A percentile compares a stretch with the other conserved stretches of the same genome.
Conservation (phyloP, 2,888 invertebrate species). For the Peribatodes rhomboidaria region DNA sequence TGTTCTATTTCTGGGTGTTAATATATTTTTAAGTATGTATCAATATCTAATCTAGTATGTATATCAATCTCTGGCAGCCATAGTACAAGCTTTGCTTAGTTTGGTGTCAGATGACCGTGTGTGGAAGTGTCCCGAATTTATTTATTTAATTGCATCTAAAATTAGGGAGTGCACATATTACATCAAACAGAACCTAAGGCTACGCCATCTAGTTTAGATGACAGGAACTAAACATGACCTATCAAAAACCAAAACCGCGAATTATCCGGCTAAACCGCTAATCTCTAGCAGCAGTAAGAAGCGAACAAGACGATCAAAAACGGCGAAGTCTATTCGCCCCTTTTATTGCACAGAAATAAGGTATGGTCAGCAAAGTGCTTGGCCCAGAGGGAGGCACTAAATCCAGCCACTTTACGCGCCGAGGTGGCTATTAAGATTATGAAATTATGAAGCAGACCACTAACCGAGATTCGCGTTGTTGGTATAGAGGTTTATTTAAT, state of each 20-base stretch:
- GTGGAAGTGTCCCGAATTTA: no score
- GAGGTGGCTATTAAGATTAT: slow-evolving; percentile 79
- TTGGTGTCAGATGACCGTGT: no score
- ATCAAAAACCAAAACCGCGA: background rate
- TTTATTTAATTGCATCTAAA: no score
- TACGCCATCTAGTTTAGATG: background rate
- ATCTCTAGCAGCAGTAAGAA: slow-evolving; percentile 42
- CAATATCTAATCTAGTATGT: no score
- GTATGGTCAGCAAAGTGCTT: slow-evolving; percentile 76
- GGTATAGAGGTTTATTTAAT: slow-evolving; percentile 65
- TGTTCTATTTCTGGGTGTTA: no score
- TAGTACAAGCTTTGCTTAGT: no score
- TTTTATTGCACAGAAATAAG: slow-evolving; percentile 70
- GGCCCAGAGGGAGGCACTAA: slow-evolving; percentile 73
- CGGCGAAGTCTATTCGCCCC: slow-evolving; percentile 63
- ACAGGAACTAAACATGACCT: background rate
- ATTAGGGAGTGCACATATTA: no score
- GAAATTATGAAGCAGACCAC: slow-evolving; percentile 80
- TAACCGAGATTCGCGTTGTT: slow-evolving; percentile 73
- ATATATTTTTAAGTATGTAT: no score
- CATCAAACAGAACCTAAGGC: no score
- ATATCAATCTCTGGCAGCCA: no score
- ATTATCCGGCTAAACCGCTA: slow-evolving; percentile 13
- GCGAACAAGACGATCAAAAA: slow-evolving; percentile 59
- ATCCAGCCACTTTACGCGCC: slow-evolving; percentile 76